A percentile compares a stretch with the other conserved stretches of the same genome.
Evolutionary conservation across 1,140 invertebrate genomes (phyloP).

Genomic region (Potamilus streckersoni): DNA sequence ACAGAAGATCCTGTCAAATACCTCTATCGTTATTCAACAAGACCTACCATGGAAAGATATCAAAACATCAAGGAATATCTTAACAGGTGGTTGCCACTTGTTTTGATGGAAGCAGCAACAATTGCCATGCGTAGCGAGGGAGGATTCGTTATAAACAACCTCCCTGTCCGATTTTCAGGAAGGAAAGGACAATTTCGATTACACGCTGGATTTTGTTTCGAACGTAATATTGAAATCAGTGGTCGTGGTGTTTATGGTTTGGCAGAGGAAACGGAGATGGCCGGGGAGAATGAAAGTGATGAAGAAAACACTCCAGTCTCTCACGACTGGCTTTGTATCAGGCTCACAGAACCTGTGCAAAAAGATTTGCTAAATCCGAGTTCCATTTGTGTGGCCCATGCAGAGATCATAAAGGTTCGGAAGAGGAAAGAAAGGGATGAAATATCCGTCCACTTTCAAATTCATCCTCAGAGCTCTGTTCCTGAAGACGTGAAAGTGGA

Average conservation of each 20-base stretch:
- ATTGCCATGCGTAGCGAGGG: slow-evolving; percentile 22
- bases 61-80: slow-evolving; percentile 25
- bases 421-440: slow-evolving; percentile 10
- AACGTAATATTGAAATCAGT: slow-evolving; percentile 28
- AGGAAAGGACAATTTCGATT: slow-evolving; percentile 21
- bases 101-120: slow-evolving; percentile 42
- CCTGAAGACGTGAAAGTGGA: too few relatives aligned
- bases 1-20: slow-evolving; percentile 35
- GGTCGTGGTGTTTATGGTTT: background rate
- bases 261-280: background rate
- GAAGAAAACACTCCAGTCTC: background rate
- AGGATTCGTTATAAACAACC: slow-evolving; percentile 20
- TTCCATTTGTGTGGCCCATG: slow-evolving; percentile 15
- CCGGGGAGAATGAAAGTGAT: background rate
- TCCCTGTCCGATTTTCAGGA: slow-evolving; percentile 8
- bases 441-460: too few relatives aligned
- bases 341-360: background rate
- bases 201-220: slow-evolving; percentile 10
- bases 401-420: slow-evolving; percentile 10
- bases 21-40: slow-evolving; percentile 22
- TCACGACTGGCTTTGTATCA: slow-evolving; percentile 21
- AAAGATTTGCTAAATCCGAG: too few relatives aligned
- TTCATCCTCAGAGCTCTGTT: too few relatives aligned
- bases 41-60: slow-evolving; percentile 13
- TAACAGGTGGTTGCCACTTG: slow-evolving; percentile 35